Evolutionary conservation across 2,888 invertebrate species (phyloP), one percentile per base, ranked within the genome.

Genomic region (Leistus spinibarbis): DNA sequence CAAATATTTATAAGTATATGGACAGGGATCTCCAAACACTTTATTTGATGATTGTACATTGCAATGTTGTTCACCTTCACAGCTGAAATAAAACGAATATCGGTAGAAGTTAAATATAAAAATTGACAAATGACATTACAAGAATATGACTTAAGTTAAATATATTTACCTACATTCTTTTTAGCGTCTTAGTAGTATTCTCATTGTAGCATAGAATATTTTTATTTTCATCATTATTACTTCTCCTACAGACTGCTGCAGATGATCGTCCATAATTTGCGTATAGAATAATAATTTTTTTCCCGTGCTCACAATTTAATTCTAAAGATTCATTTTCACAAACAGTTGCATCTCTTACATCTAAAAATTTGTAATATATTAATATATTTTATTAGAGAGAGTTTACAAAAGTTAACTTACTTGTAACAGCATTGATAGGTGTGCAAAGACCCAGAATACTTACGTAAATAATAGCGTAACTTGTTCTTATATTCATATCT

Each of bases 221-320:
- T 2, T 9, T 10, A 53, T 24, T 40, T 1, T 1, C 13, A 13
- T 40, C 1, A 3, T 1, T 5, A 40, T 40, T 1, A 7, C 40
- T n/a, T n/a, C n/a, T n/a, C 23, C 22, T 16, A 13, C 66, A 66
- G 2, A 20, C 53, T 7, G 66, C 4, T 17, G 7, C 17, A 40
- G 66, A 17, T 7, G 66, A 17, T 17, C 66, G 66, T 3, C 66
- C 66, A 53, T 66, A 66, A 66, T 66, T 66, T 19, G 20, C 66
- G 3, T 66, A 24, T 16, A 66, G 17, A 66, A 66, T 66, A 3
- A 16, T 4, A 40, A 66, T 53, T 20, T 27, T 53, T 40, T 66
- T 9, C 7, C 20, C 19, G n/a, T 66, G 7, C 16, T 66, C 66
- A 66, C 66, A 66, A 17, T 66, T 66, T 19, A 66, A 27, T 24